These are phyloP conservation scores for Perizoma flavofasciatum DNA, from an alignment of 2,888 invertebrate genomes.

Conservation along the genomic window DNA sequence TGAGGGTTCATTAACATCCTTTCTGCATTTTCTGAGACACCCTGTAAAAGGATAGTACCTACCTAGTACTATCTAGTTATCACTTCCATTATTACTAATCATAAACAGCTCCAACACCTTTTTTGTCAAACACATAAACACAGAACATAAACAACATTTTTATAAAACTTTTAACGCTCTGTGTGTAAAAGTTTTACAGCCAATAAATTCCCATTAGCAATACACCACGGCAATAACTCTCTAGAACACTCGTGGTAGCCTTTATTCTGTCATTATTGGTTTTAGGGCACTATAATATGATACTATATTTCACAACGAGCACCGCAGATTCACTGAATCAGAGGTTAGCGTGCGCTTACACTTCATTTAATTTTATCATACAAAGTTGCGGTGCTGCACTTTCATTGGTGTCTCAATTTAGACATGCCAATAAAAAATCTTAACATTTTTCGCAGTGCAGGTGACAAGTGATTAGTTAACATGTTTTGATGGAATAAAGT, in stretches of 20 bases:
- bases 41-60: too few species aligned
- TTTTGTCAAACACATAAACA: slow-evolving; percentile 7
- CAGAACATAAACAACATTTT: not conserved
- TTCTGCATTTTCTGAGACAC: too few species aligned
- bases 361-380: slow-evolving; percentile 4
- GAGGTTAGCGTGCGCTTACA: slow-evolving; percentile 14
- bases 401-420: not conserved
- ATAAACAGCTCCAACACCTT: not conserved
- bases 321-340: slow-evolving; percentile 25
- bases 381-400: not conserved
- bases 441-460: not conserved
- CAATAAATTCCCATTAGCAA: slow-evolving; percentile 63
- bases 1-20: too few species aligned
- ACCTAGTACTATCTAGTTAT: too few species aligned
- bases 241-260: slow-evolving; percentile 54
- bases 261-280: slow-evolving; percentile 63
- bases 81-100: too few species aligned
- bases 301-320: slow-evolving; percentile 34
- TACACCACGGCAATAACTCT: slow-evolving; percentile 57
- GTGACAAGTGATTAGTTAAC: too few species aligned
- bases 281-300: slow-evolving; percentile 47
- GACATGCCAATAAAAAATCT: not conserved
- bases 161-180: slow-evolving; percentile 14
- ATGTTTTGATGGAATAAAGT: too few species aligned
- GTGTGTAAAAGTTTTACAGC: slow-evolving; percentile 59